Base-by-base conservation (phyloP, 2,797 vertebrate species). In the Diceros bicornis region DNA sequence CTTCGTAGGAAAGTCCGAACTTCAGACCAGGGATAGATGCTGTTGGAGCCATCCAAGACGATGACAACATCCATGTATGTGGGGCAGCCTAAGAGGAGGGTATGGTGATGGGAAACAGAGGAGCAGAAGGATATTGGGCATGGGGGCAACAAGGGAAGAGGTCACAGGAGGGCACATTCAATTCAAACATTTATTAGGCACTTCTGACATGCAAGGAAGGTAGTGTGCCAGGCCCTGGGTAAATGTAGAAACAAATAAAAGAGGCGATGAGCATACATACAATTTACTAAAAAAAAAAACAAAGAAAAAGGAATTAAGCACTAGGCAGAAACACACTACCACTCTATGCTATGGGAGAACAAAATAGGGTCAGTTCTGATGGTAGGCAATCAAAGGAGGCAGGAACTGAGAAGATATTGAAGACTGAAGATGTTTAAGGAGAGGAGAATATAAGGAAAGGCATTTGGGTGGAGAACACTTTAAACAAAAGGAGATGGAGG, bases 31-130 rank as follows among this genome's bases (percentile, higher is more conserved):
- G 99, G 99, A 96, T 99, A 99, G 98, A 99, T 99, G 97, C 99
- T 99, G 98, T 99, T 99, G 97, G 99, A 99, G 10, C 99, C 99
- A 0, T 99, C 99, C 97, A 99, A 98, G 37, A 99, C 99, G 0
- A 99, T 99, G 71, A 99, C 99, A 0, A 99, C 99, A 98, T 99
- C 99, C 99, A 99, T 99, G 98, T 99, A 99, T 4, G 99, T 99
- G 8, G 99, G 98, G 81, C 99, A 99, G 77, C 99, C 99, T 99
- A 98, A 78, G 41, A 87, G 64, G 18, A 93, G 18, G 32, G 32
- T 21, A 25, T 6, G n/a, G 82, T 55, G n/a, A 89, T 32, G 77
- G 62, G 47, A 66, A 94, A 64, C 34, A 85, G 85, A 81, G 50
- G 64, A 6, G 41, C 12, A 52, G 78, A 62, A 82, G 75, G 59